Conservation (phyloP, 2,888 invertebrate species). For the Tipula lateralis region DNA sequence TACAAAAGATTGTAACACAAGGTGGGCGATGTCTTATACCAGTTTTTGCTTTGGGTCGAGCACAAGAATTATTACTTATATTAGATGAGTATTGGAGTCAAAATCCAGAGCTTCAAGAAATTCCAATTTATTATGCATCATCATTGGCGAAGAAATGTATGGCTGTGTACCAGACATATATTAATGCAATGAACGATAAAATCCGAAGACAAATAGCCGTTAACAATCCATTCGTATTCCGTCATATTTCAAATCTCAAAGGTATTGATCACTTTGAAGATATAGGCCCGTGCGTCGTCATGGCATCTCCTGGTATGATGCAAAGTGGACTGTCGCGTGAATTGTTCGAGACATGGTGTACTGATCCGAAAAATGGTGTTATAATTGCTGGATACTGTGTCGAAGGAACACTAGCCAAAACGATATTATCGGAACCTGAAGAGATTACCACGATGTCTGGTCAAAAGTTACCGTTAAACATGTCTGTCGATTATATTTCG, state of each 20-base stretch:
- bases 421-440: conserved; percentile 94
- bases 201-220: conserved; percentile 94
- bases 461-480: conserved; percentile 90
- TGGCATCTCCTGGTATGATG: conserved; percentile 99
- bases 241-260: conserved; percentile 93
- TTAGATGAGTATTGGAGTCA: conserved; percentile 97
- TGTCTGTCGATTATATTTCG: conserved; percentile 98
- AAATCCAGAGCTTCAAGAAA: conserved; percentile 95
- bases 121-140: conserved; percentile 99
- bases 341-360: conserved; percentile 98
- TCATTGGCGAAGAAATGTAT: conserved; percentile 99
- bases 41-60: conserved; percentile 95
- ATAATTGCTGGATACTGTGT: conserved; percentile 97
- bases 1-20: conserved; percentile 91
- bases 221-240: conserved; percentile 97
- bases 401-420: conserved; percentile 86
- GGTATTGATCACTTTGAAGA: conserved; percentile 99
- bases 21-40: conserved; percentile 99
- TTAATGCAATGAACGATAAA: conserved; percentile 98
- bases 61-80: conserved; percentile 91
- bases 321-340: conserved; percentile 96
- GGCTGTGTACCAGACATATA: conserved; percentile 99
- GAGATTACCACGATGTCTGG: conserved; percentile 94
- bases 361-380: conserved; percentile 95
- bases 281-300: conserved; percentile 98